phyloP scores from a whole-genome alignment of 1,140 invertebrate species.

The Streblospio benedicti region DNA sequence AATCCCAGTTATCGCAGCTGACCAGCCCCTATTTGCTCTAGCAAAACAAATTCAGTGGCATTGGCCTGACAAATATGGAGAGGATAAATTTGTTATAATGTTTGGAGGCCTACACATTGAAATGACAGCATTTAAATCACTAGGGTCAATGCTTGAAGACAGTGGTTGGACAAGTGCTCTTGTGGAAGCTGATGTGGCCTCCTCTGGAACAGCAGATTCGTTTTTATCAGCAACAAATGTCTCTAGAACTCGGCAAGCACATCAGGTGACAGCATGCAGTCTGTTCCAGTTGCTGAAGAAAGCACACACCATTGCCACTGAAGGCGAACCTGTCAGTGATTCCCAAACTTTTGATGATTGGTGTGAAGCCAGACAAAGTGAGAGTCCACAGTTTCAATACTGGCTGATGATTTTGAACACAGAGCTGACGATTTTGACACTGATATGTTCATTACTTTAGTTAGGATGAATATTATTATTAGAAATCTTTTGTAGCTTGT shows the following conservation, averaged over 20 bases:
- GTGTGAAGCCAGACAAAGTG: neutral
- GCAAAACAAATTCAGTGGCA: too few species aligned
- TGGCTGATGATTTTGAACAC: conserved; percentile 13
- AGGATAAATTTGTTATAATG: too few species aligned
- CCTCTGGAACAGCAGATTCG: too few species aligned
- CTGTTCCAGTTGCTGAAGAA: conserved; percentile 13
- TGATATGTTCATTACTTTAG: conserved; percentile 16
- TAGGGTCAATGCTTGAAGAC: conserved; percentile 12
- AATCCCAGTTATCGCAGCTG: conserved; percentile 14
- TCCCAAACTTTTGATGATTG: neutral
- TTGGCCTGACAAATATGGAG: too few species aligned
- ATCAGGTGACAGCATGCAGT: conserved; percentile 22
- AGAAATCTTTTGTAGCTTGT: too few species aligned
- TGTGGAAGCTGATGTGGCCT: too few species aligned
- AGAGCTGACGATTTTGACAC: conserved; percentile 10
- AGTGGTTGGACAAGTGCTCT: conserved; percentile 25
- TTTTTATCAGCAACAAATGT: conserved; percentile 20
- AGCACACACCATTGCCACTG: conserved; percentile 10
- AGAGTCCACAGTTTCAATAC: conserved; percentile 16
- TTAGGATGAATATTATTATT: too few species aligned
- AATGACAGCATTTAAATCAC: conserved; percentile 8
- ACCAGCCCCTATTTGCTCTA: conserved; percentile 23
- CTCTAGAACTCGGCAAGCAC: conserved; percentile 12
- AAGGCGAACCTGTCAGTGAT: neutral
- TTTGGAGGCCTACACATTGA: conserved; percentile 9